Percentiles rank a stretch among this genome's conserved stretches.
Conservation (phyloP, 2,888 invertebrate genomes). For the Pocota personata region DNA sequence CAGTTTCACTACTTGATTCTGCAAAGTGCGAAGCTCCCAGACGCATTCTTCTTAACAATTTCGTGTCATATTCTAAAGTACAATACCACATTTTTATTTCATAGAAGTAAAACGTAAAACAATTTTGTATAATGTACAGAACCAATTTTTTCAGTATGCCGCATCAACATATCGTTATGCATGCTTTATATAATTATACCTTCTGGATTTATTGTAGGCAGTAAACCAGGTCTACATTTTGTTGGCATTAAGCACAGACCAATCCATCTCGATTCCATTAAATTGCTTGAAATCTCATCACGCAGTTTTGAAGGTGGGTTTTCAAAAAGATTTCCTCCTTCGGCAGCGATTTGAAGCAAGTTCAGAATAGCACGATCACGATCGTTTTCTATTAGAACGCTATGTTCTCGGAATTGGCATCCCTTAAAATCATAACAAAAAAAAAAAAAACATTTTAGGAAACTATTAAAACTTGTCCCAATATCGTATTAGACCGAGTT, state of each 20-base stretch:
- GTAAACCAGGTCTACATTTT: slow-evolving; percentile 80
- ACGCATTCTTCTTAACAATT: slow-evolving; percentile 76
- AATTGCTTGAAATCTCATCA: slow-evolving; percentile 76
- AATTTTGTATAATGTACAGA: too few species aligned
- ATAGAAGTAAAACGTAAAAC: neutral
- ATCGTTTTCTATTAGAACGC: slow-evolving; percentile 86
- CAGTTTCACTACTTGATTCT: slow-evolving; percentile 81
- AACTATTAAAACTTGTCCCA: neutral
- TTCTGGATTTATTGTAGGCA: slow-evolving; percentile 79
- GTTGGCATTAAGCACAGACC: slow-evolving; percentile 81
- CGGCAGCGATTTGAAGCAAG: slow-evolving; percentile 80
- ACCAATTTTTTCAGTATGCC: neutral
- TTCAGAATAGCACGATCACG: slow-evolving; percentile 87
- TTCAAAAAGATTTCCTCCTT: slow-evolving; percentile 80
- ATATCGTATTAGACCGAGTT: too few species aligned
- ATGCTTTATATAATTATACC: slow-evolving; percentile 64
- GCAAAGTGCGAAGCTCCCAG: slow-evolving; percentile 53
- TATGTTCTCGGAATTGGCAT: slow-evolving; percentile 89
- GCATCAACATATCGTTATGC: neutral
- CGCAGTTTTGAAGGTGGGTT: slow-evolving; percentile 77
- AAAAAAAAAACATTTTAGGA: neutral
- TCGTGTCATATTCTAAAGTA: slow-evolving; percentile 76
- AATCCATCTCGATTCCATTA: slow-evolving; percentile 78
- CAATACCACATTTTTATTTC: neutral
- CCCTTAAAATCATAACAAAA: slow-evolving; percentile 84